Evolutionary conservation across 2,113 vertebrate species (phyloP), one percentile per base, ranked within the genome.

Genomic region (Crotophaga sulcirostris): DNA sequence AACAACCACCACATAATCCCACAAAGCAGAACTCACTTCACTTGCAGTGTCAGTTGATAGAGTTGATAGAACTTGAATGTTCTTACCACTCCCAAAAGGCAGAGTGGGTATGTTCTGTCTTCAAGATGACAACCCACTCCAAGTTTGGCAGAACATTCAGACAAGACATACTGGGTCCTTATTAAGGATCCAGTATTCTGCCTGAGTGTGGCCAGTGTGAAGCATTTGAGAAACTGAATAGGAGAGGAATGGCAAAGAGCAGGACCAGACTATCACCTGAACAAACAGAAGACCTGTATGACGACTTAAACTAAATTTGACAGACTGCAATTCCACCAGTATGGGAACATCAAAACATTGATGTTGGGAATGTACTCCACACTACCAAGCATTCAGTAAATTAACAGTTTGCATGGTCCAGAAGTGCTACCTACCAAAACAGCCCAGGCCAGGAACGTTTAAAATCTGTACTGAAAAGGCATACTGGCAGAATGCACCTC

Each of bases 161-260:
- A 55, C n/a, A 34, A 78, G 6, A 82, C 18, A n/a, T 36, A 62
- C 25, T 62, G 63, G 25, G 31, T 36, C 55, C 69, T 25, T 66
- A 44, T 13, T 26, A 58, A 60, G 31, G 47, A 79, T 23, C 33
- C 63, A 49, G 42, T 34, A 49, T 5, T 60, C 36, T 49, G 45
- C 15, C 75, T 69, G n/a, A 93, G 73, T 0, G 1, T 0, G 2
- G 74, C 34, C 66, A 68, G 21, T 1, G 6, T 18, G 20, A 74
- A 44, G 25, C n/a, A 56, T 28, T 64, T 68, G 59, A 67, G 49
- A 67, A 85, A 63, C 8, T 47, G 23, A 72, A 56, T 0, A 78
- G 17, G 10, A 49, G 3, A 70, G 33, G 34, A 89, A 42, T 16
- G 14, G 64, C 31, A 51, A 38, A 69, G 4, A 49, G 4, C 11